Evolutionary conservation across 2,797 vertebrate genomes (phyloP).

Genomic region (Falco berigora): DNA sequence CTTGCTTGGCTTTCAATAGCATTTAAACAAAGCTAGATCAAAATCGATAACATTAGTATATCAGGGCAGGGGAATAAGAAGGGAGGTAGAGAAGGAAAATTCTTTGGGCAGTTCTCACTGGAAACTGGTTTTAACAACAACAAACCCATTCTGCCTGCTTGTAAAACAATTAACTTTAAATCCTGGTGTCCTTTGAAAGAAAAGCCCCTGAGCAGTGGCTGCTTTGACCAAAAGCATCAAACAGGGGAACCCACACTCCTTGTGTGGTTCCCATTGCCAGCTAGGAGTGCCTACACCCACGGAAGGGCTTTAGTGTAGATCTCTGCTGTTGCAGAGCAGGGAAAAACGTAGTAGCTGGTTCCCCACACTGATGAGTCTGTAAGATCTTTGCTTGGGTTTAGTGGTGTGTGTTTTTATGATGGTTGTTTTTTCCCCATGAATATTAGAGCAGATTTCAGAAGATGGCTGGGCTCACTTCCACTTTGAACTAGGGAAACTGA

Average conservation of each 20-base stretch:
- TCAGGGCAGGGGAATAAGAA: not conserved
- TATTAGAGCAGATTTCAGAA: not conserved
- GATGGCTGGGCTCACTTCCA: not conserved
- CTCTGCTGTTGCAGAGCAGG: not conserved
- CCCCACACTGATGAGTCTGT: not conserved
- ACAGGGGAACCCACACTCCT: not conserved
- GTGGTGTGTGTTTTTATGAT: not conserved
- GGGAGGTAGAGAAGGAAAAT: not conserved
- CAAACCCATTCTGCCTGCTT: not conserved
- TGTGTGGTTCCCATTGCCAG: not conserved
- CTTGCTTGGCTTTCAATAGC: not conserved
- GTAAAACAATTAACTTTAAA: not conserved
- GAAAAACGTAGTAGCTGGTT: not conserved
- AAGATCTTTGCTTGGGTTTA: not conserved
- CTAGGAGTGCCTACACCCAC: not conserved
- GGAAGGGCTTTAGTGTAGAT: not conserved
- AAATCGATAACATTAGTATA: fast-evolving
- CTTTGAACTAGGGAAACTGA: not conserved
- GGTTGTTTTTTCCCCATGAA: not conserved
- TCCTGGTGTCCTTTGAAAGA: not conserved
- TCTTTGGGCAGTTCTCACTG: not conserved
- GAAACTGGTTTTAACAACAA: not conserved
- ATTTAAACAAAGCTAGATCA: not conserved
- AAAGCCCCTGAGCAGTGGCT: not conserved
- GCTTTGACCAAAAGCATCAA: not conserved